phyloP scores from a whole-genome alignment of 1,140 invertebrate species.

The Drosophila aff. region DNA sequence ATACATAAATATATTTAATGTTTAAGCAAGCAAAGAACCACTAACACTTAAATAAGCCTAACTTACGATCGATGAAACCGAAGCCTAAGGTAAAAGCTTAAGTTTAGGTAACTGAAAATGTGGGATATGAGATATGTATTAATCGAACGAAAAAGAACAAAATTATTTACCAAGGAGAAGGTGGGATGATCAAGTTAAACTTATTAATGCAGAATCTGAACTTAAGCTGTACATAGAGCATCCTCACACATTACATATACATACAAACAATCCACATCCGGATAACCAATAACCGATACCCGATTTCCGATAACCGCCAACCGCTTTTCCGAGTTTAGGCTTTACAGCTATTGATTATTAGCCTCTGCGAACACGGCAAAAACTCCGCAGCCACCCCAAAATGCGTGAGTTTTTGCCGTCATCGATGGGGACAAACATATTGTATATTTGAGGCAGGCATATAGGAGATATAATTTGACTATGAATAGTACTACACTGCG shows the following conservation, averaged over 20 bases:
- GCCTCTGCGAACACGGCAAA: conserved; percentile 35
- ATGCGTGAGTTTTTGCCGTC: conserved; percentile 53
- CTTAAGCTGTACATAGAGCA: conserved; percentile 65
- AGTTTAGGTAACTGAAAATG: conserved; percentile 55
- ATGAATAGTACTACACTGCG: conserved; percentile 20
- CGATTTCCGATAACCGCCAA: conserved; percentile 13
- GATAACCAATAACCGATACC: neutral
- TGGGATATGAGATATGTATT: conserved; percentile 64
- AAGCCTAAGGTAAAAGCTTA: conserved; percentile 68
- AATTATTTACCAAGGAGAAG: conserved; percentile 64
- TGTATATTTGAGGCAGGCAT: conserved; percentile 19
- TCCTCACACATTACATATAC: conserved; percentile 29
- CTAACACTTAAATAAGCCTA: conserved; percentile 82
- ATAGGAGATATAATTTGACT: conserved; percentile 30
- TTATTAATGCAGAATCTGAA: conserved; percentile 47
- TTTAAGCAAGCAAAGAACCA: conserved; percentile 82
- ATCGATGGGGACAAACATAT: conserved; percentile 18
- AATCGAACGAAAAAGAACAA: conserved; percentile 60
- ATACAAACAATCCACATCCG: conserved; percentile 33
- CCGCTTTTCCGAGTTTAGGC: conserved; percentile 28
- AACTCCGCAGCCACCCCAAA: conserved; percentile 65
- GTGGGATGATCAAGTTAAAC: conserved; percentile 64
- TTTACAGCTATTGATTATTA: conserved; percentile 26
- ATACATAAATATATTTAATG: conserved; percentile 63
- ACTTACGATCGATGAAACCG: conserved; percentile 63